Conservation (phyloP, 2,797 vertebrate genomes). For the Otolemur crassicaudatus region DNA sequence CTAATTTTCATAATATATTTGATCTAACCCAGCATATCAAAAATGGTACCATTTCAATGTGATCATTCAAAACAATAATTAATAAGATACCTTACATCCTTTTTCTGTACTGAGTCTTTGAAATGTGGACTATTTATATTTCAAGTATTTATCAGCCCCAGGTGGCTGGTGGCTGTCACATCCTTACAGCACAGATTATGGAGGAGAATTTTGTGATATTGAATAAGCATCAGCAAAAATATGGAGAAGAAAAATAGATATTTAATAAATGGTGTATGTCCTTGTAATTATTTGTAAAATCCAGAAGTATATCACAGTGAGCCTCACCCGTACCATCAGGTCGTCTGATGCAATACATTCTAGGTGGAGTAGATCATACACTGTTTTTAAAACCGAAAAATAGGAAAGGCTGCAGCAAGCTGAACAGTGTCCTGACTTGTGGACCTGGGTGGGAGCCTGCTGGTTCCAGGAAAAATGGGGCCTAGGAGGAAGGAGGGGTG, state of each 20-base stretch:
- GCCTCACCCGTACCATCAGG: not conserved
- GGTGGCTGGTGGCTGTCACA: accelerated
- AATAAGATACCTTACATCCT: not conserved
- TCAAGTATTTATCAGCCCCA: accelerated
- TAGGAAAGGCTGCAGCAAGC: not conserved
- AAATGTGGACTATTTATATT: too few species aligned
- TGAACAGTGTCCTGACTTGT: too few species aligned
- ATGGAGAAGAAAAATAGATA: not conserved
- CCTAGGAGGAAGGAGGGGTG: not conserved
- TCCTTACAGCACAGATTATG: accelerated
- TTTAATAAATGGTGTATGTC: not conserved
- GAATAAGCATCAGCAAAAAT: not conserved
- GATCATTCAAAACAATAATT: not conserved
- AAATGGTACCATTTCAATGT: not conserved
- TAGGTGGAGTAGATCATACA: not conserved
- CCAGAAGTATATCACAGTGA: not conserved
- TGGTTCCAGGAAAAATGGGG: not conserved
- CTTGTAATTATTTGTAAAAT: not conserved
- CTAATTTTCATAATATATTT: not conserved
- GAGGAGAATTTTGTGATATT: not conserved
- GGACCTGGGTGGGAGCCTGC: not conserved
- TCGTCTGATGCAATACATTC: not conserved
- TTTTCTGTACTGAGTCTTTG: not conserved
- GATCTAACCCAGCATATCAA: not conserved
- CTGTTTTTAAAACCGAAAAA: not conserved